Conservation (phyloP, 2,113 vertebrate species). For the Centropus bengalensis region DNA sequence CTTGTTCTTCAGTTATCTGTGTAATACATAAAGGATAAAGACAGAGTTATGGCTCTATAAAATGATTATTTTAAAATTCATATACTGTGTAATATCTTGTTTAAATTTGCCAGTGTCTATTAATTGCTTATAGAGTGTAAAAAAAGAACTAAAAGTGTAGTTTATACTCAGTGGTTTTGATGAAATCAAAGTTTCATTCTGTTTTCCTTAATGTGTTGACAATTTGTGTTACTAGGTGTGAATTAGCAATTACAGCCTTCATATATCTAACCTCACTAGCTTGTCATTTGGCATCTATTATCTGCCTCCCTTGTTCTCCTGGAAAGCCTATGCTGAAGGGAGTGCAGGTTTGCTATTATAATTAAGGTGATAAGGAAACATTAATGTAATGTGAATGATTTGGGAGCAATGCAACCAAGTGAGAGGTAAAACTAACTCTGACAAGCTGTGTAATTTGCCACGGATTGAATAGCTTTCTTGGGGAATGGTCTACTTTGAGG, state of each 20-base stretch:
- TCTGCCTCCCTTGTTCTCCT: neutral
- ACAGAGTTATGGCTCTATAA: neutral
- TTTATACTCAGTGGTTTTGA: neutral
- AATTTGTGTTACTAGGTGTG: neutral
- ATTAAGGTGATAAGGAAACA: neutral
- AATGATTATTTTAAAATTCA: neutral
- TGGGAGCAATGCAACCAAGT: neutral
- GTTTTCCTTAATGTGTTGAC: neutral
- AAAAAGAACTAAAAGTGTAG: neutral
- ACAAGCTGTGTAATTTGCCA: neutral
- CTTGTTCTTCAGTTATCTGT: neutral
- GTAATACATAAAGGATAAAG: neutral
- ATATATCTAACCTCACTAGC: neutral
- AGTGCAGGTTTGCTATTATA: neutral
- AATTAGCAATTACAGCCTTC: constrained; percentile 3
- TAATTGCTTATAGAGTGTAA: neutral
- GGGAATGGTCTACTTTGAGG: neutral
- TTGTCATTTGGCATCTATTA: neutral
- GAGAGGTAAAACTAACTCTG: neutral
- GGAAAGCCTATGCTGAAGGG: neutral
- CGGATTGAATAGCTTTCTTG: neutral
- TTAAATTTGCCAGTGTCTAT: neutral
- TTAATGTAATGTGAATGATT: neutral
- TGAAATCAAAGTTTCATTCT: neutral
- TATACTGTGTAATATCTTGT: neutral